These are phyloP conservation scores for Gracilinanus agilis DNA, from an alignment of 2,113 vertebrate species.

Conservation along the genomic window DNA sequence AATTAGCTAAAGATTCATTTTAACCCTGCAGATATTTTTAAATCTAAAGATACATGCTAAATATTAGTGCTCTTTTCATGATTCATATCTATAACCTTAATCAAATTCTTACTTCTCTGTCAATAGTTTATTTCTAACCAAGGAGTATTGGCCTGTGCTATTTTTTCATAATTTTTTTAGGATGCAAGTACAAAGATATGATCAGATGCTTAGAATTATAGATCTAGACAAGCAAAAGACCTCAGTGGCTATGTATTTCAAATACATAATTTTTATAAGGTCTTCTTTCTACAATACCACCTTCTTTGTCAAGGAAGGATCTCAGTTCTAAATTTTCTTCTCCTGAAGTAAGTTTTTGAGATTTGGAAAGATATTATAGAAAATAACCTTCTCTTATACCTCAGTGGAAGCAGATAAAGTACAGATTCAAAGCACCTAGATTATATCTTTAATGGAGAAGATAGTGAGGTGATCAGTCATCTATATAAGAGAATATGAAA, in stretches of 20 bases:
- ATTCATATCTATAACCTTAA: background rate
- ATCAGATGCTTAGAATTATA: background rate
- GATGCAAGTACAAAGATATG: background rate
- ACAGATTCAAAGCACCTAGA: background rate
- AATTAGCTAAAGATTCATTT: background rate
- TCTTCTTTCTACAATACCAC: background rate
- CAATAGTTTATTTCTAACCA: background rate
- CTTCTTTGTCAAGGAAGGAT: background rate
- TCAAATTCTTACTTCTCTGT: background rate
- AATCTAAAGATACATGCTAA: background rate
- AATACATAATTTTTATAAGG: background rate
- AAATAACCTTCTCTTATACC: background rate
- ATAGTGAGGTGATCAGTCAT: background rate
- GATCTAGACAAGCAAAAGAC: background rate
- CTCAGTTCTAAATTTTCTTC: background rate
- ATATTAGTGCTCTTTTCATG: background rate
- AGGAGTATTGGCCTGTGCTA: background rate
- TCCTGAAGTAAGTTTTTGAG: background rate
- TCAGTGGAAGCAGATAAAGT: background rate
- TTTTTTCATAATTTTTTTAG: background rate
- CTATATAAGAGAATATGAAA: background rate
- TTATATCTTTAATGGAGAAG: background rate
- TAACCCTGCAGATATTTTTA: slow-evolving; percentile 5
- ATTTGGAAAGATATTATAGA: background rate
- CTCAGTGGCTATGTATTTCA: background rate